Evolutionary conservation across 2,888 invertebrate species (phyloP).

Genomic region (Adelphocoris suturalis): DNA sequence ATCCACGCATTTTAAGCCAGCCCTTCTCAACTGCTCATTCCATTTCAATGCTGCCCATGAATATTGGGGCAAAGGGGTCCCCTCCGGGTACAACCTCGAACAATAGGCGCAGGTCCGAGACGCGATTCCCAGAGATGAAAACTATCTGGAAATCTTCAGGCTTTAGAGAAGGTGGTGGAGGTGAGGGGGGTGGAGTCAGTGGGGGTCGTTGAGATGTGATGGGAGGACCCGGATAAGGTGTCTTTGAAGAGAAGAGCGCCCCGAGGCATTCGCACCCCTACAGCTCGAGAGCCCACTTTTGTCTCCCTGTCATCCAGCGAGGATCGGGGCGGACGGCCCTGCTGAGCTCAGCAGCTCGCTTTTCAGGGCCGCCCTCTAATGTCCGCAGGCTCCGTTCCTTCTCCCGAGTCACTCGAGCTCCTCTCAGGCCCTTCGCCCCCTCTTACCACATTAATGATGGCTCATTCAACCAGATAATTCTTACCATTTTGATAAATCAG

Average conservation of each 20-base stretch:
- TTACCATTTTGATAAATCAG: not conserved
- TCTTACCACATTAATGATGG: not conserved
- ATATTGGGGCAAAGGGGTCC: not conserved
- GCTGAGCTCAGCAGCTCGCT: not conserved
- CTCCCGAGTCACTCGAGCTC: not conserved
- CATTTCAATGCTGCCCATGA: not conserved
- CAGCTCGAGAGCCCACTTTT: conserved; percentile 48
- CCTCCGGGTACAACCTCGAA: not conserved
- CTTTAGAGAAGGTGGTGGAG: not conserved
- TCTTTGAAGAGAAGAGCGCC: conserved; percentile 30
- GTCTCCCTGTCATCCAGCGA: not conserved
- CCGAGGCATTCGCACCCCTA: not conserved
- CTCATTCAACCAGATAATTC: not conserved
- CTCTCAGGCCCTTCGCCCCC: not conserved
- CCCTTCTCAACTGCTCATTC: no score
- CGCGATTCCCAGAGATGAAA: not conserved
- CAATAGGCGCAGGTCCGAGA: not conserved
- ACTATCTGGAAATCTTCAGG: conserved; percentile 6
- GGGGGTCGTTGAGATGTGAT: conserved; percentile 4
- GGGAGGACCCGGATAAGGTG: not conserved
- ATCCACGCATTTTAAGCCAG: no score
- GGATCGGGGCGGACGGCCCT: not conserved
- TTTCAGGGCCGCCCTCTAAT: not conserved
- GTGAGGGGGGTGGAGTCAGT: not conserved
- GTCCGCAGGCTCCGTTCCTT: not conserved